phyloP scores from a whole-genome alignment of 2,888 invertebrate genomes.

The Idaea straminata region DNA sequence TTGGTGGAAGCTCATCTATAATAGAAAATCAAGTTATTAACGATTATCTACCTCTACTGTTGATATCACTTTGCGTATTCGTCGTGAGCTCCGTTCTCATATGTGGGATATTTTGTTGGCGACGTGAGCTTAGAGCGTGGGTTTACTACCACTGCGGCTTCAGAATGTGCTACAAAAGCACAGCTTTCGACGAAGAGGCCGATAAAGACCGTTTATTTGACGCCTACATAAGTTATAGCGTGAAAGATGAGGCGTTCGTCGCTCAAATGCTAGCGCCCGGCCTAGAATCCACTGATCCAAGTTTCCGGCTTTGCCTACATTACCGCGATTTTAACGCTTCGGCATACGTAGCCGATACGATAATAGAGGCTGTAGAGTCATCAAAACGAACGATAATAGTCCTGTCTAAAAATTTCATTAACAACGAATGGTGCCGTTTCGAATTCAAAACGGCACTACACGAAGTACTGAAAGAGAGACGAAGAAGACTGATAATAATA shows the following conservation, averaged over 20 bases:
- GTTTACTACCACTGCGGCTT: slow-evolving; percentile 92
- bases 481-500: slow-evolving; percentile 93
- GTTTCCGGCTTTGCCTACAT: slow-evolving; percentile 93
- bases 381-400: slow-evolving; percentile 94
- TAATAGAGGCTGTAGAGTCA: slow-evolving; percentile 94
- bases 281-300: slow-evolving; percentile 89
- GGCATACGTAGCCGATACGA: slow-evolving; percentile 94
- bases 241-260: slow-evolving; percentile 95
- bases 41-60: slow-evolving; percentile 88
- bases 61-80: slow-evolving; percentile 89
- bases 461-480: slow-evolving; percentile 92
- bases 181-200: slow-evolving; percentile 88
- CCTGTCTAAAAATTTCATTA: slow-evolving; percentile 94
- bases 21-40: slow-evolving; percentile 89
- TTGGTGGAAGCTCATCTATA: slow-evolving; percentile 86
- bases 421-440: slow-evolving; percentile 96
- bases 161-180: slow-evolving; percentile 91
- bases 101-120: slow-evolving; percentile 89
- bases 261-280: slow-evolving; percentile 93
- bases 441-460: slow-evolving; percentile 97
- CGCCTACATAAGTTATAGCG: slow-evolving; percentile 96
- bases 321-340: slow-evolving; percentile 95
- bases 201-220: slow-evolving; percentile 94
- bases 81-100: slow-evolving; percentile 87
- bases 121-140: slow-evolving; percentile 91